These are phyloP conservation scores for Sinopyrophorus schimmeli DNA, from an alignment of 2,888 invertebrate species.

Conservation along the genomic window DNA sequence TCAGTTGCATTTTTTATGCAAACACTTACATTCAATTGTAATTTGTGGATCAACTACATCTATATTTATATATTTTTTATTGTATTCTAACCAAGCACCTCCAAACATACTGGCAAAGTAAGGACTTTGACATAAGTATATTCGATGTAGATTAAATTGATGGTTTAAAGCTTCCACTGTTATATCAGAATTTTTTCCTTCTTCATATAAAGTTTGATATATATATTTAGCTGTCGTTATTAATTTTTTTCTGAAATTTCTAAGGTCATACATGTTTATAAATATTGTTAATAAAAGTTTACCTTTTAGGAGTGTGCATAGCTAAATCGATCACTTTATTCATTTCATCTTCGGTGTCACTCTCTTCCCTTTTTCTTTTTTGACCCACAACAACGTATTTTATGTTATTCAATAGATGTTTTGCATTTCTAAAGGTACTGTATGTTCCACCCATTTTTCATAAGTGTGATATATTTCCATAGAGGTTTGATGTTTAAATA, in stretches of 20 bases:
- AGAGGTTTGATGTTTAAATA: no score
- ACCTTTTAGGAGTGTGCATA: slow-evolving; percentile 68
- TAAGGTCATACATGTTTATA: slow-evolving; percentile 1
- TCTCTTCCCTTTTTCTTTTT: slow-evolving; percentile 62
- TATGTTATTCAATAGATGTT: slow-evolving; percentile 53
- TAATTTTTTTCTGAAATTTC: slow-evolving; percentile 62
- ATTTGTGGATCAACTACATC: slow-evolving; percentile 74
- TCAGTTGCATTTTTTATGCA: not conserved
- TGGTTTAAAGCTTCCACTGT: slow-evolving; percentile 70
- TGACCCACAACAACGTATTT: slow-evolving; percentile 55
- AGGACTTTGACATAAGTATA: slow-evolving; percentile 78
- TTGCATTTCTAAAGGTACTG: slow-evolving; percentile 49
- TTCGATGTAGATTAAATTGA: slow-evolving; percentile 75
- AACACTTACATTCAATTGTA: slow-evolving; percentile 64
- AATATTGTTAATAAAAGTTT: slow-evolving; percentile 32
- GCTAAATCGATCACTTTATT: slow-evolving; percentile 60
- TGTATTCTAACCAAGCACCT: slow-evolving; percentile 75
- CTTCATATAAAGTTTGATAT: slow-evolving; percentile 73
- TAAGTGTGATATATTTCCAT: slow-evolving; percentile 8
- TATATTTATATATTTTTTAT: slow-evolving; percentile 66
- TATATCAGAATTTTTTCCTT: slow-evolving; percentile 76
- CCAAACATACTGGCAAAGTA: slow-evolving; percentile 82
- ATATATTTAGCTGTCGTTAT: slow-evolving; percentile 77
- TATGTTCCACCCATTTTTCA: slow-evolving; percentile 56
- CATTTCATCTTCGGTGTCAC: slow-evolving; percentile 57